Evolutionary conservation across 2,797 vertebrate genomes (phyloP).

Genomic region (Chiloscyllium punctatum): DNA sequence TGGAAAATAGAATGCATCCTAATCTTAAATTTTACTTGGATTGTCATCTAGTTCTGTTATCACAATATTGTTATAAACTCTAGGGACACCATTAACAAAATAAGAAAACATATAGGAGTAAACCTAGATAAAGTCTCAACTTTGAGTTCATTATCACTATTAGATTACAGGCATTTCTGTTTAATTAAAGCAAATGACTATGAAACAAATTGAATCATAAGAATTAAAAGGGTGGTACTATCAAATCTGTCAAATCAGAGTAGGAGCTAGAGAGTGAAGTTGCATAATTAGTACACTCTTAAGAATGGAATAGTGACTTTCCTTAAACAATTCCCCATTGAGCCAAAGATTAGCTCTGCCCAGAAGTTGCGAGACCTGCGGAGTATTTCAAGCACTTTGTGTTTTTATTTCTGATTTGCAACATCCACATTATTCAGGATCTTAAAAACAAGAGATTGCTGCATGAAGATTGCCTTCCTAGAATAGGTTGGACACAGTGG

Average conservation of each 20-base stretch:
- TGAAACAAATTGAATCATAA: background rate
- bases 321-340: background rate
- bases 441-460: background rate
- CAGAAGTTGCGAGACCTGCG: background rate
- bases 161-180: background rate
- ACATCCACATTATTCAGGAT: too few species aligned
- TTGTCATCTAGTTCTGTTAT: background rate
- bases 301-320: background rate
- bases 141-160: background rate
- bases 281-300: background rate
- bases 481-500: background rate
- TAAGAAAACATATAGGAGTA: background rate
- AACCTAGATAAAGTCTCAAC: background rate
- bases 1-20: background rate
- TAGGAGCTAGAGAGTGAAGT: background rate
- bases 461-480: background rate
- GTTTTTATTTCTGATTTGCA: too few species aligned
- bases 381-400: background rate
- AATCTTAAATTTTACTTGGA: background rate
- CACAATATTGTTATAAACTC: background rate
- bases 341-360: background rate
- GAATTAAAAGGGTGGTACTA: background rate
- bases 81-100: background rate
- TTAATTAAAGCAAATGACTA: slow-evolving; percentile 2
- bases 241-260: background rate